phyloP scores from a whole-genome alignment of 2,797 vertebrate genomes.

The Manis pentadactyla region DNA sequence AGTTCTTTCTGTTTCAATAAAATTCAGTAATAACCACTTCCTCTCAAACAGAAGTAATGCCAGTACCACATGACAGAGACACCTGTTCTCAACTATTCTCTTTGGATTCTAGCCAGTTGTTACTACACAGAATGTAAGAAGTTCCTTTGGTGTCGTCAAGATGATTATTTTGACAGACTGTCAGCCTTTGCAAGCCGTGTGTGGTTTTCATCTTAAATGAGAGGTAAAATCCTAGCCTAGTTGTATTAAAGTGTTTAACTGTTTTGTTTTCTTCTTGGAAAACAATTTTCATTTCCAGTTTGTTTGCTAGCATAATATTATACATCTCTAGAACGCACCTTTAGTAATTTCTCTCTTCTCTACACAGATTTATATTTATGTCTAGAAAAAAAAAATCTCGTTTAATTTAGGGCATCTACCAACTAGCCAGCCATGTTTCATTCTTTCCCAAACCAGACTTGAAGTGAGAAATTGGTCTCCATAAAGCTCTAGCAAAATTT shows the following conservation, averaged over 20 bases:
- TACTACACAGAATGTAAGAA: background rate
- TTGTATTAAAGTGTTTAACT: background rate
- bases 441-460: too few relatives aligned
- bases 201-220: background rate
- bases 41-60: background rate
- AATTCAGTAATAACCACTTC: background rate
- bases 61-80: background rate
- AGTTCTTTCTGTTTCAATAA: conserved; percentile 6
- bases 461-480: too few relatives aligned
- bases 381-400: background rate
- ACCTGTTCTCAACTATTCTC: background rate
- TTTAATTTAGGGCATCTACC: background rate
- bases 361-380: background rate
- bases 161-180: background rate
- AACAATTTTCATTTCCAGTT: background rate
- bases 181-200: background rate
- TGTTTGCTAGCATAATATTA: background rate
- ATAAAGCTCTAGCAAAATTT: too few relatives aligned
- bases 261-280: background rate
- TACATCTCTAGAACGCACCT: background rate
- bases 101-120: background rate
- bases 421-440: background rate
- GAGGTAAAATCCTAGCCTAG: background rate
- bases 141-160: background rate
- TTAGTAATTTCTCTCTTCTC: background rate